phyloP scores from a whole-genome alignment of 1,140 invertebrate species.

The Cydia fagiglandana region DNA sequence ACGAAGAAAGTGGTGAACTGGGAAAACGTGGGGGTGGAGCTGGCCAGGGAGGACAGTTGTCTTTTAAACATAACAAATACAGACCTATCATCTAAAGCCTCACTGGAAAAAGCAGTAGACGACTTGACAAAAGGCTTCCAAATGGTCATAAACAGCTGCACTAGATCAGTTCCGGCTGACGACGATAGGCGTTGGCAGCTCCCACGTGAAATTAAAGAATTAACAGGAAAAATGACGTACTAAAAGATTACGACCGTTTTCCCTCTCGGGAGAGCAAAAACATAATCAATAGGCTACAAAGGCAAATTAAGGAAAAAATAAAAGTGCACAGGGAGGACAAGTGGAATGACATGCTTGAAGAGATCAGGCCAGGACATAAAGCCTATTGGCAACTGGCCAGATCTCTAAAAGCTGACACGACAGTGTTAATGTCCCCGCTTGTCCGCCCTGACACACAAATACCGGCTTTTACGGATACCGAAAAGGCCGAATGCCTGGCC shows the following conservation, averaged over 20 bases:
- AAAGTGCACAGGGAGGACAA: background rate
- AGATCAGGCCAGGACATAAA: conserved; percentile 19
- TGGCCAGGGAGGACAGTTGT: too few species aligned
- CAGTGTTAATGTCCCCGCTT: background rate
- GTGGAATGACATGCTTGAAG: conserved; percentile 9
- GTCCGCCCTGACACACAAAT: background rate
- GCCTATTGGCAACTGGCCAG: conserved; percentile 29
- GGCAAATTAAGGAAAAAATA: background rate
- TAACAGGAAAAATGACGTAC: background rate
- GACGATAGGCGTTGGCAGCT: background rate
- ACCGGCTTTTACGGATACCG: conserved; percentile 13
- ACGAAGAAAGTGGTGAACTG: background rate
- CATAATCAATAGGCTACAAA: background rate
- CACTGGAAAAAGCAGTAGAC: background rate
- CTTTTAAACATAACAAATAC: background rate
- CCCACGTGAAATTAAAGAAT: background rate
- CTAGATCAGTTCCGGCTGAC: background rate
- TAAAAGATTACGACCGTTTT: background rate
- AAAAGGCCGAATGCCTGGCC: conserved; percentile 17
- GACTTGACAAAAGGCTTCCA: background rate
- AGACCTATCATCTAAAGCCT: background rate
- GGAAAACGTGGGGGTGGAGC: background rate
- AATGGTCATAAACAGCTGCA: background rate
- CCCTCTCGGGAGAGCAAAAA: background rate
- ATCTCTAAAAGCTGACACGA: background rate